Percentiles rank a stretch among this genome's conserved stretches.
Evolutionary conservation across 2,888 invertebrate species (phyloP).

Genomic region (Phortica okadai): DNA sequence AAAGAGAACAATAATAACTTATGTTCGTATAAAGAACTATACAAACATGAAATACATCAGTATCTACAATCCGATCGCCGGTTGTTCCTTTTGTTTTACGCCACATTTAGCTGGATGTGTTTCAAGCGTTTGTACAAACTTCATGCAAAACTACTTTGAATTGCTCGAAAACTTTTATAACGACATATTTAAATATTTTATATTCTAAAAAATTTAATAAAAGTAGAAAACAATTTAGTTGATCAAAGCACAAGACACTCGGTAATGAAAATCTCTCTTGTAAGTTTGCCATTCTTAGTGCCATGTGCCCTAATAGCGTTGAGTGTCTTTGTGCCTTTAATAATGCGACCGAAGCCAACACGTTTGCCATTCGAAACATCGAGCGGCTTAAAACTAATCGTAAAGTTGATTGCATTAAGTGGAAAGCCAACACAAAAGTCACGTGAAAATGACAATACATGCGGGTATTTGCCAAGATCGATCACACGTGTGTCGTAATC

Average conservation of each 20-base stretch:
- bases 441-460: slow-evolving; percentile 52
- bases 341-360: slow-evolving; percentile 66
- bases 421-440: slow-evolving; percentile 41
- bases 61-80: too few relatives aligned
- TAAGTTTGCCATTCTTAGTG: slow-evolving; percentile 65
- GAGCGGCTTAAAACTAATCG: slow-evolving; percentile 65
- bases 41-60: too few relatives aligned
- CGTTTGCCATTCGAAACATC: slow-evolving; percentile 61
- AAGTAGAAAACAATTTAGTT: slow-evolving; percentile 19
- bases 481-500: slow-evolving; percentile 57
- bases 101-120: too few relatives aligned
- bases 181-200: too few relatives aligned
- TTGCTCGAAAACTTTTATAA: too few relatives aligned
- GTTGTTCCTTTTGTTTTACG: too few relatives aligned
- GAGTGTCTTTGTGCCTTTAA: slow-evolving; percentile 58
- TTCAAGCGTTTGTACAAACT: too few relatives aligned
- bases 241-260: slow-evolving; percentile 53
- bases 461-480: slow-evolving; percentile 45
- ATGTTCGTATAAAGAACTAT: too few relatives aligned
- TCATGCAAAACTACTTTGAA: too few relatives aligned
- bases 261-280: slow-evolving; percentile 54
- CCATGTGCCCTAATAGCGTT: slow-evolving; percentile 59
- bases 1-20: too few relatives aligned
- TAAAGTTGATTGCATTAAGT: slow-evolving; percentile 54
- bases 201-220: too few relatives aligned